Conservation (phyloP, 2,888 invertebrate genomes). For the Brachyptera putata region DNA sequence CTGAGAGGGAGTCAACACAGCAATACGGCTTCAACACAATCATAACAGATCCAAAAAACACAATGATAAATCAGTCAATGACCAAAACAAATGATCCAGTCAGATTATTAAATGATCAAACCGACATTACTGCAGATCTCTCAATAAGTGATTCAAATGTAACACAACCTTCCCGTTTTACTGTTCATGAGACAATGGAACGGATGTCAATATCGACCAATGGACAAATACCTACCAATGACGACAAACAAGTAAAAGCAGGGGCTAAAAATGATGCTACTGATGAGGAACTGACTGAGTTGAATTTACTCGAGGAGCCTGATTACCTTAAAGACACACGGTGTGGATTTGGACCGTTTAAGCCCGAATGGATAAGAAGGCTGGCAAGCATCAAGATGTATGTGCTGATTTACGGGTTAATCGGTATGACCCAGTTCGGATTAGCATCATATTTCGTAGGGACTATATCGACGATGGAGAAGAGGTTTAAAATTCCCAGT, state of each 20-base stretch:
- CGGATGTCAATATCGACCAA: background rate
- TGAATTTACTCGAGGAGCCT: no score
- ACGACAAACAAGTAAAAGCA: no score
- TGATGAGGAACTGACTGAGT: no score
- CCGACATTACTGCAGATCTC: no score
- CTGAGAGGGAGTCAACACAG: no score
- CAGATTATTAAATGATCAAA: no score
- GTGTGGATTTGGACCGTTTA: constrained; percentile 37
- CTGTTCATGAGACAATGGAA: background rate
- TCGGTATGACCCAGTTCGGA: constrained; percentile 36
- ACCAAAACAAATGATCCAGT: no score
- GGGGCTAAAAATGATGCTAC: no score
- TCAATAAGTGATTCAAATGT: no score
- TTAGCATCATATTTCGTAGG: constrained; percentile 38
- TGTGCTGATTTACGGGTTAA: constrained; percentile 36
- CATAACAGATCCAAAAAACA: no score
- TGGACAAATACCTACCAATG: background rate
- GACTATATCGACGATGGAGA: constrained; percentile 40
- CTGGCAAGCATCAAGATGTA: constrained; percentile 37
- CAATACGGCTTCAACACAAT: no score
- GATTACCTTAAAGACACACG: constrained; percentile 21
- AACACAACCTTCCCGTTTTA: background rate
- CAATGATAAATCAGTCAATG: no score
- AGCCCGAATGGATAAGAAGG: constrained; percentile 36
- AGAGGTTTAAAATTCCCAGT: constrained; percentile 39